Conservation (phyloP, 2,113 vertebrate species). For the Sphyrna mokarran region DNA sequence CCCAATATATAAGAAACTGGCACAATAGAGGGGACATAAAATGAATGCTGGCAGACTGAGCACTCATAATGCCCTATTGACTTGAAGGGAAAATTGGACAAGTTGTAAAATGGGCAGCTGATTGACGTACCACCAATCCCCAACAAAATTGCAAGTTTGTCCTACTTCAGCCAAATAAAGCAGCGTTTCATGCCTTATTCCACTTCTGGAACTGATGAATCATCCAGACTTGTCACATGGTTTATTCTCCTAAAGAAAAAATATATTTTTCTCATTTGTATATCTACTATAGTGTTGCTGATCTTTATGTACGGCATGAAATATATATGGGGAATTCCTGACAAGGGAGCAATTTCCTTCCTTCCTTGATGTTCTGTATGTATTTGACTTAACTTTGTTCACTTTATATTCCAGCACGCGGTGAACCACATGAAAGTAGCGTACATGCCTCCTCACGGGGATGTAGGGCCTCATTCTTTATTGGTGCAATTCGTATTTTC, state of each 20-base stretch:
- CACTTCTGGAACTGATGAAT: neutral
- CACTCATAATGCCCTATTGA: neutral
- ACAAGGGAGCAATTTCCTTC: neutral
- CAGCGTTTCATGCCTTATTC: neutral
- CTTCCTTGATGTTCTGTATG: no score
- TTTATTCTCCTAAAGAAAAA: neutral
- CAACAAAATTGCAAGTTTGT: neutral
- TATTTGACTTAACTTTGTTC: neutral
- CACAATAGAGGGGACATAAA: neutral
- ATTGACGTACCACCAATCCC: neutral
- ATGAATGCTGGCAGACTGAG: neutral
- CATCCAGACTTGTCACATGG: neutral
- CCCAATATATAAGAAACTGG: neutral
- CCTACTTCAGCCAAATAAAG: neutral
- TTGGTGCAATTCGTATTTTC: slow-evolving; percentile 66
- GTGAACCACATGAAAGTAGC: slow-evolving; percentile 65
- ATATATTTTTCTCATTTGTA: neutral
- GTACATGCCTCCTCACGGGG: slow-evolving; percentile 64
- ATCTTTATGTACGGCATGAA: neutral
- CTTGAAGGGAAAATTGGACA: neutral
- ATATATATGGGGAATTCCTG: neutral
- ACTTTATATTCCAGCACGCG: slow-evolving; percentile 52
- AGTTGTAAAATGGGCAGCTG: neutral
- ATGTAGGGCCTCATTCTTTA: slow-evolving; percentile 57
- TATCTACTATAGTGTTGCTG: neutral